These are phyloP conservation scores for Crypturellus undulatus DNA, from an alignment of 2,113 vertebrate species.

Conservation along the genomic window DNA sequence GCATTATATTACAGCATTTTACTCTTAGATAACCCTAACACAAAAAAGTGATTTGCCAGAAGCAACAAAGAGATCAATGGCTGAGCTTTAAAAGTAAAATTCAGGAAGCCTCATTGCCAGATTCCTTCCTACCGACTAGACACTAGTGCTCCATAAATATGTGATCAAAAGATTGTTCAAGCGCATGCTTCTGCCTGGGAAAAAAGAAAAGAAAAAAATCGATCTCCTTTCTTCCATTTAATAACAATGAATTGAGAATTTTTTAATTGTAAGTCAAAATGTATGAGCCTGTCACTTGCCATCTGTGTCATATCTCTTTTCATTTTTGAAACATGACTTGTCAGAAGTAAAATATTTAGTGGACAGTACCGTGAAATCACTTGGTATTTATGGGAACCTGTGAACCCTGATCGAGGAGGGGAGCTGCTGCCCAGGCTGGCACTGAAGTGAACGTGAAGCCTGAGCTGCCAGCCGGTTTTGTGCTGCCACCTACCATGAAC, in stretches of 20 bases:
- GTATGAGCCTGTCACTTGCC: not conserved
- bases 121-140: not conserved
- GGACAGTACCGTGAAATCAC: constrained; percentile 2
- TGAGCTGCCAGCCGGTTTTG: not conserved
- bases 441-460: not conserved
- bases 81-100: constrained; percentile 19
- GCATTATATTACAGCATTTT: not conserved
- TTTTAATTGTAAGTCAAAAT: constrained; percentile 52
- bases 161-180: constrained; percentile 25
- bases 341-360: constrained; percentile 40
- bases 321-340: not conserved
- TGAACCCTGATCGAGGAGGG: not conserved
- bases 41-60: constrained; percentile 4
- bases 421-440: not conserved
- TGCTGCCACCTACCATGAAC: constrained; percentile 24
- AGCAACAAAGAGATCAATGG: not conserved
- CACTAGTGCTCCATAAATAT: not conserved
- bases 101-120: not conserved
- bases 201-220: not conserved
- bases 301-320: constrained; percentile 25
- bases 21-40: not conserved
- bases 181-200: not conserved
- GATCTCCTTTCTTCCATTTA: not conserved
- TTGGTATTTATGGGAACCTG: constrained; percentile 32
- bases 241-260: not conserved